phyloP scores from a whole-genome alignment of 2,888 invertebrate genomes.

The Abrostola triplasia region DNA sequence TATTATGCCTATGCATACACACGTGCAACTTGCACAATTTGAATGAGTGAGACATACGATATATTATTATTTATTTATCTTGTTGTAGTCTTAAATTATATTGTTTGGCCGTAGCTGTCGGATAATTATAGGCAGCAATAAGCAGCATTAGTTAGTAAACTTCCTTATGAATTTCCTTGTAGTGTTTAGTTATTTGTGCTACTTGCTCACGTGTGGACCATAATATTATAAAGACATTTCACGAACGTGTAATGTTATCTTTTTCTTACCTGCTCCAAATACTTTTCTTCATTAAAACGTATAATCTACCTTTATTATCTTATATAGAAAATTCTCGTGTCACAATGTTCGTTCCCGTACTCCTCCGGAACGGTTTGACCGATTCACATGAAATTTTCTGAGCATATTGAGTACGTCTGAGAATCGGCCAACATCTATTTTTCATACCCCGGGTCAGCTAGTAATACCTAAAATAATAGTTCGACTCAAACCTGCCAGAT shows the following conservation, averaged over 20 bases:
- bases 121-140: conserved; percentile 16
- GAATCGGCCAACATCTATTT: too few relatives aligned
- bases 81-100: conserved; percentile 3
- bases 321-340: too few relatives aligned
- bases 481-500: conserved; percentile 13
- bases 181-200: conserved; percentile 9
- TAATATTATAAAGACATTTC: neutral
- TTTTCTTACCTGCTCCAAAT: neutral
- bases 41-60: conserved; percentile 11
- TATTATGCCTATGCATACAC: conserved; percentile 26
- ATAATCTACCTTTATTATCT: conserved; percentile 7
- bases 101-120: neutral
- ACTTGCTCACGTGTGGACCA: neutral
- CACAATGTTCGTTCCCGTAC: too few relatives aligned
- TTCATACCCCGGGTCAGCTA: too few relatives aligned
- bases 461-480: conserved; percentile 1
- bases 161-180: conserved; percentile 28
- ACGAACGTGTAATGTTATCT: neutral
- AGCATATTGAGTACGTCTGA: too few relatives aligned
- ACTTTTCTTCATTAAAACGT: conserved; percentile 18
- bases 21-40: conserved; percentile 26
- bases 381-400: too few relatives aligned
- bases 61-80: conserved; percentile 21
- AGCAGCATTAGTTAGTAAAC: conserved; percentile 5
- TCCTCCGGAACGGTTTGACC: too few relatives aligned